These are phyloP conservation scores for Graptemys geographica DNA, from an alignment of 2,797 vertebrate species.

Conservation along the genomic window DNA sequence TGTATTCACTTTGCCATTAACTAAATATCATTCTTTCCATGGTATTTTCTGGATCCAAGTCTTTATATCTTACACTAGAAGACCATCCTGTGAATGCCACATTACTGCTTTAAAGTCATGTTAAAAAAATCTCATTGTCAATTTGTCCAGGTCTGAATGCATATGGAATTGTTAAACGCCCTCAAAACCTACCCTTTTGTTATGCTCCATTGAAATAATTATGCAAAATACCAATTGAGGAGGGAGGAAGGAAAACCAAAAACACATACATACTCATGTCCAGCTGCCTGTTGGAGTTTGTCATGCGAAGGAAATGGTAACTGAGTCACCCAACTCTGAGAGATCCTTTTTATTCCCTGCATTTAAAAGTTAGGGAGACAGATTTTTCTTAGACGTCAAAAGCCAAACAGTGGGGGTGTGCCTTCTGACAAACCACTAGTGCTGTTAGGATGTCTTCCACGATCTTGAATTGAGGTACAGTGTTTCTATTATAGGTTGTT, in stretches of 20 bases:
- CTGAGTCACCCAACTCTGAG: constrained; percentile 49
- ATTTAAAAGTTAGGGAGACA: constrained; percentile 20
- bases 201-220: neutral
- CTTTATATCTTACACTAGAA: neutral
- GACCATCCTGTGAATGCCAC: neutral
- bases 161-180: neutral
- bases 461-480: neutral
- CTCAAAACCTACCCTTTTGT: neutral
- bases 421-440: constrained; percentile 8
- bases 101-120: neutral
- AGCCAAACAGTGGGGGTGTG: neutral
- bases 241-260: neutral
- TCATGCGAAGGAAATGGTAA: constrained; percentile 14
- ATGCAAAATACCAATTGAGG: neutral
- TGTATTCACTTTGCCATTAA: neutral
- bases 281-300: neutral
- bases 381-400: constrained; percentile 39
- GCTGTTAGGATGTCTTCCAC: constrained; percentile 21
- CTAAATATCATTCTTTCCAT: neutral
- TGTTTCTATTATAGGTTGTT: neutral
- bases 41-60: neutral
- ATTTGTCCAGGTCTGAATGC: neutral
- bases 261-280: neutral
- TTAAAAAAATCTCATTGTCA: neutral
- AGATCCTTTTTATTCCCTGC: constrained; percentile 24